Conservation (phyloP, 2,113 vertebrate genomes). For the Plotosus lineatus region DNA sequence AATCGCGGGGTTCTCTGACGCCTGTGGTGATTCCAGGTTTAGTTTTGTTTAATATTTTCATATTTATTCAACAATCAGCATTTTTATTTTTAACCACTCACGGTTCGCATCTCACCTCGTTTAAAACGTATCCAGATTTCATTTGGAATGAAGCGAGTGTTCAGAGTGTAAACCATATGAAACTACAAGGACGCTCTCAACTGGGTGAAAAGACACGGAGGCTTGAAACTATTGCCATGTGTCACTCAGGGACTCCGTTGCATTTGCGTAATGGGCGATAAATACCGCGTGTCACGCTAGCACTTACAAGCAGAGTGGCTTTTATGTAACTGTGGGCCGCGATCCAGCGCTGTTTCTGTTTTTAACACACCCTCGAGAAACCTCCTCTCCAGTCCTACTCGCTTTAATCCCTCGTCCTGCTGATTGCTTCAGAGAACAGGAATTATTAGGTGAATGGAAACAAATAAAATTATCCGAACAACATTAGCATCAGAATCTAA, state of each 20-base stretch:
- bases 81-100: constrained; percentile 26
- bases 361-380: neutral
- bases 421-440: neutral
- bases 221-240: constrained; percentile 3
- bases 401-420: neutral
- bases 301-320: neutral
- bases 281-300: constrained; percentile 25
- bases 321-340: neutral
- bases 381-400: neutral
- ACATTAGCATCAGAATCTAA: neutral
- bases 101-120: constrained; percentile 31
- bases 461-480: neutral
- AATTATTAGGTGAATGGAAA: neutral
- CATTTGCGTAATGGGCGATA: neutral
- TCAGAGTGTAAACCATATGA: constrained; percentile 31
- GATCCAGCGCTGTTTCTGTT: neutral
- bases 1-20: constrained; percentile 30
- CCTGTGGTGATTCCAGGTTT: constrained; percentile 30
- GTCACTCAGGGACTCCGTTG: constrained; percentile 35
- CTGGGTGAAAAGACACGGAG: no score
- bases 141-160: neutral
- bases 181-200: neutral
- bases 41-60: neutral
- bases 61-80: constrained; percentile 18
- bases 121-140: constrained; percentile 27